Percentiles rank a stretch among this genome's conserved stretches.
Conservation (phyloP, 1,140 invertebrate species). For the Megalopta genalis region DNA sequence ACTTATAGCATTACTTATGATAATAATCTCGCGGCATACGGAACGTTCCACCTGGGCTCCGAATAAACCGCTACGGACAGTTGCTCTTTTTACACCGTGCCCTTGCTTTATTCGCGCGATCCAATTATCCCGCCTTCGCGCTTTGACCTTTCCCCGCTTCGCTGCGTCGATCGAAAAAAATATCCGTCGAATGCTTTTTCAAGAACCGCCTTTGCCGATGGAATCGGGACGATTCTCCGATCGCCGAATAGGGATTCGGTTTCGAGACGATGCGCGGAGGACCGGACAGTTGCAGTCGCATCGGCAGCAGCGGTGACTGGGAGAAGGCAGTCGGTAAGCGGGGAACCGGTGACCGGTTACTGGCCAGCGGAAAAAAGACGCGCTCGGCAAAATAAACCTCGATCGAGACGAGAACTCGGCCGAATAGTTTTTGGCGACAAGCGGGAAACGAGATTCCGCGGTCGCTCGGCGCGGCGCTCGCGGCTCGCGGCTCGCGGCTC, state of each 20-base stretch:
- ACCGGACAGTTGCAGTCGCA: too few relatives aligned
- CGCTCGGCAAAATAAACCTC: not conserved
- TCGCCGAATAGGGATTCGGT: too few relatives aligned
- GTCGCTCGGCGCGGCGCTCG: conserved; percentile 9
- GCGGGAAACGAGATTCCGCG: conserved; percentile 41
- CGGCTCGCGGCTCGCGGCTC: too few relatives aligned
- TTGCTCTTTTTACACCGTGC: not conserved
- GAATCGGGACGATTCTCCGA: too few relatives aligned
- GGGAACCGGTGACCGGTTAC: too few relatives aligned
- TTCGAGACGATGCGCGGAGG: too few relatives aligned
- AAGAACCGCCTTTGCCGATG: too few relatives aligned
- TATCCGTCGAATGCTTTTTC: too few relatives aligned
- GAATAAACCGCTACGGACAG: conserved; percentile 10
- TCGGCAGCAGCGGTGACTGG: too few relatives aligned
- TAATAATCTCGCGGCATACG: conserved; percentile 17
- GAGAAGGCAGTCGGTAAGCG: too few relatives aligned
- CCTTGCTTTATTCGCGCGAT: not conserved
- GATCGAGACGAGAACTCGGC: not conserved
- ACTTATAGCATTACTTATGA: conserved; percentile 25
- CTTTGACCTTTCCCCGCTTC: too few relatives aligned
- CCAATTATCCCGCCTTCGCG: not conserved
- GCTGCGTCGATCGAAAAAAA: too few relatives aligned
- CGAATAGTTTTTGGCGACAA: conserved; percentile 28
- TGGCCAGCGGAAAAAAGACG: not conserved
- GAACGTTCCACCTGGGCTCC: not conserved